A percentile compares a stretch with the other conserved stretches of the same genome.
phyloP scores from a whole-genome alignment of 2,888 invertebrate genomes.

The Thereva nobilitata region DNA sequence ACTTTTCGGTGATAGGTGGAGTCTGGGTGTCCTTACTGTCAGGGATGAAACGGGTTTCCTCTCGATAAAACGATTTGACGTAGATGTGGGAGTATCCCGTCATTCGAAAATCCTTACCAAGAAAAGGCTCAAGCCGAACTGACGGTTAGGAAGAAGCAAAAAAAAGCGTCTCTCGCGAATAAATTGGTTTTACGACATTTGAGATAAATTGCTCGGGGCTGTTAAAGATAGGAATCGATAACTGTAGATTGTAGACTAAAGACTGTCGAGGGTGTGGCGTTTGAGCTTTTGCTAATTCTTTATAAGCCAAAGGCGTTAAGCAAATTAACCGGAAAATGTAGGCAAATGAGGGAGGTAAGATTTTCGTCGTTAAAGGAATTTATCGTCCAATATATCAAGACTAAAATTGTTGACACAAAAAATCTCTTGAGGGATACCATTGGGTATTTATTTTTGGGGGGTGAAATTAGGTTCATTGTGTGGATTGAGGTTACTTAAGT shows the following conservation, averaged over 20 bases:
- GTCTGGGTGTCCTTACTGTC: background rate
- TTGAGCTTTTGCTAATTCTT: conserved; percentile 9
- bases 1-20: conserved; percentile 15
- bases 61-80: conserved; percentile 18
- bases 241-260: background rate
- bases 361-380: background rate
- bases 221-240: conserved; percentile 22
- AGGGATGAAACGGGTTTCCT: conserved; percentile 3
- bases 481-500: too few relatives aligned
- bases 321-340: background rate
- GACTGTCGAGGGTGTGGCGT: background rate
- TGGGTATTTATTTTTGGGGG: too few relatives aligned
- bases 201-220: conserved; percentile 14
- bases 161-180: conserved; percentile 14
- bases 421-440: too few relatives aligned
- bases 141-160: background rate
- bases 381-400: too few relatives aligned
- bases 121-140: conserved; percentile 1
- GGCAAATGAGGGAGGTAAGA: background rate
- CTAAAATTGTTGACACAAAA: too few relatives aligned
- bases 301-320: background rate
- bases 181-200: conserved; percentile 24
- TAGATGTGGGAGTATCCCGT: background rate
- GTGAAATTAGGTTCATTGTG: too few relatives aligned
- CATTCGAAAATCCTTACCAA: background rate